These are phyloP conservation scores for Elgaria multicarinata DNA, from an alignment of 2,113 vertebrate species.

Conservation along the genomic window DNA sequence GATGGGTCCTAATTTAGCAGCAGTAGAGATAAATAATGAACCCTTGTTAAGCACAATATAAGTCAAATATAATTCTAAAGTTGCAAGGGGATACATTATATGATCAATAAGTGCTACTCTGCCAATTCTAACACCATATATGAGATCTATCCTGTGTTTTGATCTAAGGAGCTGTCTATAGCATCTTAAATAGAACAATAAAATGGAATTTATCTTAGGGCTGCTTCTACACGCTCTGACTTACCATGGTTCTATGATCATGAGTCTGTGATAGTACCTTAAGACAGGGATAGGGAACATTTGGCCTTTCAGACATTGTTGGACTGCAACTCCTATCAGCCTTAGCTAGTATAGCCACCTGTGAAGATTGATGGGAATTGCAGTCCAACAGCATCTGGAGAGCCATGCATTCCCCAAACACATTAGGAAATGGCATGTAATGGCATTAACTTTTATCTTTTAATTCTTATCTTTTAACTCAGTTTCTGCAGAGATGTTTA, in stretches of 20 bases:
- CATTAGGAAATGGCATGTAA: neutral
- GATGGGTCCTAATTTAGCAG: neutral
- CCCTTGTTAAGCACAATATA: neutral
- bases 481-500: neutral
- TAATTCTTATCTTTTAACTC: neutral
- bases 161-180: neutral
- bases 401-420: neutral
- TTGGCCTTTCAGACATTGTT: too few relatives aligned
- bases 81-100: neutral
- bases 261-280: neutral
- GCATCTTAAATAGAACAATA: neutral
- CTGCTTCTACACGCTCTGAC: neutral
- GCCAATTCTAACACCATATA: neutral
- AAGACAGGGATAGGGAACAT: neutral
- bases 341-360: too few relatives aligned
- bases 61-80: neutral
- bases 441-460: neutral
- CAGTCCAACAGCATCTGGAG: too few relatives aligned
- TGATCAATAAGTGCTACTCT: neutral
- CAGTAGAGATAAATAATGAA: neutral
- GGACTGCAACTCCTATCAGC: too few relatives aligned
- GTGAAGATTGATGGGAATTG: too few relatives aligned
- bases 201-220: neutral
- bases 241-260: neutral
- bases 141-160: neutral